Conservation (phyloP, 1,140 invertebrate species). For the Stratiolaelaps scimitus region DNA sequence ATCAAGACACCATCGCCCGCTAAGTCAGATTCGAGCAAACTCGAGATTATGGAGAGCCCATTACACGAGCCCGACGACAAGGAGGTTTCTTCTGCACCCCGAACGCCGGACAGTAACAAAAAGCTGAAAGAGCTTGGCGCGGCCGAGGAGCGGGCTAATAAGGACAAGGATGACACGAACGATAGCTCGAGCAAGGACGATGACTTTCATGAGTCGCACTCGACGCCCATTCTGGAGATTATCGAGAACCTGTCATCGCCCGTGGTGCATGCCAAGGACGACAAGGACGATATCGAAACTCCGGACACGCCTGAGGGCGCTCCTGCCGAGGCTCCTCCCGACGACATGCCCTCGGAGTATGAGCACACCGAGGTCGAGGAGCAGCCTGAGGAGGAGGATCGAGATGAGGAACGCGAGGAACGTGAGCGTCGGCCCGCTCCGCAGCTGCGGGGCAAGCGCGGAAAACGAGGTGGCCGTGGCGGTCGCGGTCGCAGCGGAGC, state of each 20-base stretch:
- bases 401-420: slow-evolving; percentile 4
- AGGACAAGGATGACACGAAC: slow-evolving; percentile 22
- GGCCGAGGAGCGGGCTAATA: slow-evolving; percentile 24
- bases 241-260: slow-evolving; percentile 25
- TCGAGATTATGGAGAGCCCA: slow-evolving; percentile 16
- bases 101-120: background rate
- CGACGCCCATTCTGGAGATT: slow-evolving; percentile 28
- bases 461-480: slow-evolving; percentile 19
- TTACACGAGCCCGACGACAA: slow-evolving; percentile 3
- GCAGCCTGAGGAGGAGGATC: slow-evolving; percentile 21
- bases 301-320: background rate
- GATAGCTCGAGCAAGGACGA: slow-evolving; percentile 24
- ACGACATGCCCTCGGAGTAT: slow-evolving; percentile 11
- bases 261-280: slow-evolving; percentile 11
- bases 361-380: slow-evolving; percentile 27
- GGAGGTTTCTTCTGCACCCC: background rate
- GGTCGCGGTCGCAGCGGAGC: slow-evolving; percentile 22
- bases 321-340: background rate
- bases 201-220: slow-evolving; percentile 19
- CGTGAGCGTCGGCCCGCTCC: slow-evolving; percentile 9
- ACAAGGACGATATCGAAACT: slow-evolving; percentile 1
- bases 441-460: slow-evolving; percentile 18
- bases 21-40: slow-evolving; percentile 26
- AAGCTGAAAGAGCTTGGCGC: slow-evolving; percentile 1
- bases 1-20: slow-evolving; percentile 19